These are phyloP conservation scores for Sanderia malayensis DNA, from an alignment of 30 jellyfish, hydroid and myxozoan genomes.

Conservation along the genomic window DNA sequence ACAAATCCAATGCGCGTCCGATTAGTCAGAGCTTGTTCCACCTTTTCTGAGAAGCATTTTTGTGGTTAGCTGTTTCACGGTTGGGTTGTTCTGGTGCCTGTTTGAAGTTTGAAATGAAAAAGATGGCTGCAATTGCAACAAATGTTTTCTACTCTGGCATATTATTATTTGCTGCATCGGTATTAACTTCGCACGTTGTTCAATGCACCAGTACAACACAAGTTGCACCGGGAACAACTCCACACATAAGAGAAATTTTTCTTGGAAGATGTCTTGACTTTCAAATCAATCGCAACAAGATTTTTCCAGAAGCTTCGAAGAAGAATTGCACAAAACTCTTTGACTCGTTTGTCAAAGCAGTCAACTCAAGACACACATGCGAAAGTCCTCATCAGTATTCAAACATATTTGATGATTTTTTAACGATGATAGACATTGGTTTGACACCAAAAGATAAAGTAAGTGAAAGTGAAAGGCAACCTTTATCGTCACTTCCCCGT, in stretches of 20 bases:
- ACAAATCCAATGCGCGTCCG: too few species aligned
- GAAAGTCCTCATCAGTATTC: not conserved
- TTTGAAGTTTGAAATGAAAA: too few species aligned
- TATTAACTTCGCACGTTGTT: too few species aligned
- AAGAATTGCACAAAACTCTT: not conserved
- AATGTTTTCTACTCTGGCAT: too few species aligned
- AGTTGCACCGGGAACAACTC: slow-evolving; percentile 11
- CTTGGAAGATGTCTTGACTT: not conserved
- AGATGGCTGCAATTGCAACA: too few species aligned
- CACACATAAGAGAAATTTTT: not conserved
- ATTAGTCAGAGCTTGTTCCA: too few species aligned
- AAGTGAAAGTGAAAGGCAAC: not conserved
- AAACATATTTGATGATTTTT: not conserved
- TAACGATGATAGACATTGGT: not conserved
- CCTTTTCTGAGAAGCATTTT: too few species aligned
- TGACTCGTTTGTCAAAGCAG: not conserved
- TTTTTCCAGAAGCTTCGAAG: not conserved
- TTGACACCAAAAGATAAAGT: not conserved
- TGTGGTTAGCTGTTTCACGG: too few species aligned
- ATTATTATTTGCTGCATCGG: too few species aligned
- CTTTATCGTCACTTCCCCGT: too few species aligned
- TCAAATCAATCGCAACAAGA: not conserved
- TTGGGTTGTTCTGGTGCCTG: too few species aligned
- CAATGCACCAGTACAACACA: too few species aligned
- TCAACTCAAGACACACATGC: not conserved